Base-by-base conservation (phyloP, 1,140 invertebrate species). In the Saxidomus purpurata region DNA sequence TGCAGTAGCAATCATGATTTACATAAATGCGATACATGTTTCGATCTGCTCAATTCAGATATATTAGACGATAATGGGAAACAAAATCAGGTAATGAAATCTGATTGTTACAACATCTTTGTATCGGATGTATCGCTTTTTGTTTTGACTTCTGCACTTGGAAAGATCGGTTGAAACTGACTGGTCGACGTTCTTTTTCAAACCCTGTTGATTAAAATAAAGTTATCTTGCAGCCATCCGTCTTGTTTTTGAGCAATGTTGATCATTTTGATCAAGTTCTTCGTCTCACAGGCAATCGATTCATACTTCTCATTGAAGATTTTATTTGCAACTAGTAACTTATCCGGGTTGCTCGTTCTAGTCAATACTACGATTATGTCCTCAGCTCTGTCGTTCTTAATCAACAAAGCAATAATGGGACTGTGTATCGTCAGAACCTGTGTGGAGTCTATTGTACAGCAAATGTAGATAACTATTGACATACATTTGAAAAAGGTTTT, bases 401-500 rank as follows among this genome's bases (percentile, higher is more conserved):
- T n/a, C 61, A 63, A 63, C 31, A 63, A 63, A 63, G 61, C 61
- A 22, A 63, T 63, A 9, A 63, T 63, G 31, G 61, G 61, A 63
- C 61, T 63, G 31, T 63, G 61, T 9, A 63, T 63, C 31, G 61
- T 63, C 8, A 63, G 61, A 11, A 8, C 61, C n/a, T 63, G 61
- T 9, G 61, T 63, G 8, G 61, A 63, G 22, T 63, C 61, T 6
- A 63, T 63, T 9, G 61, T 63, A 34, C n/a, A n/a, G n/a, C n/a
- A n/a, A n/a, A n/a, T n/a, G n/a, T n/a, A n/a, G n/a, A n/a, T n/a
- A n/a, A n/a, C n/a, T n/a, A n/a, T n/a, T n/a, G n/a, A n/a, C n/a
- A n/a, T n/a, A n/a, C n/a, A n/a, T n/a, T n/a, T n/a, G n/a, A n/a
- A n/a, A n/a, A n/a, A n/a, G n/a, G n/a, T n/a, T n/a, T n/a, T n/a